A percentile compares a stretch with the other conserved stretches of the same genome.
Conservation (phyloP, 2,888 invertebrate genomes). For the Lottia scabra region DNA sequence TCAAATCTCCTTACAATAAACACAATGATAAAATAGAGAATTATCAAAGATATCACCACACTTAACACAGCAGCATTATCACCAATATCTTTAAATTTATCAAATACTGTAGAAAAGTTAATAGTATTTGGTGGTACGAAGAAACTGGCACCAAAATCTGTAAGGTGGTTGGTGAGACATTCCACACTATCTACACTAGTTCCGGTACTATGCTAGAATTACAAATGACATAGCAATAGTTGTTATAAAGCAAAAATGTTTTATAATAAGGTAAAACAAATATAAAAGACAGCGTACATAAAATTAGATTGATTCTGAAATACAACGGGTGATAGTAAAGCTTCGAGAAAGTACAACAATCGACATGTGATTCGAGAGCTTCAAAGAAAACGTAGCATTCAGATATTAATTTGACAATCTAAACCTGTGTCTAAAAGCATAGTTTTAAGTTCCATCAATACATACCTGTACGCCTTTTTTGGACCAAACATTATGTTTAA, state of each 20-base stretch:
- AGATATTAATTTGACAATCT: too few species aligned
- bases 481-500: neutral
- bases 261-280: too few species aligned
- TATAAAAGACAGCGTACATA: too few species aligned
- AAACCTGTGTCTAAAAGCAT: too few species aligned
- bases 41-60: conserved; percentile 58
- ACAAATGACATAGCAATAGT: neutral
- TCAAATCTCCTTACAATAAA: conserved; percentile 63
- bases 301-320: too few species aligned
- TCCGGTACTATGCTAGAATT: conserved; percentile 21
- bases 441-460: too few species aligned
- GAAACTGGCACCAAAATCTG: conserved; percentile 48
- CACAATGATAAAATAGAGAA: conserved; percentile 51
- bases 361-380: too few species aligned
- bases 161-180: conserved; percentile 39
- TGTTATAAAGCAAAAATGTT: too few species aligned
- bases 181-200: conserved; percentile 3
- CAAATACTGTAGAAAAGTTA: conserved; percentile 65
- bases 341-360: too few species aligned
- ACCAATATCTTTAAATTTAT: conserved; percentile 55
- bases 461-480: conserved; percentile 6
- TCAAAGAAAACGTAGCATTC: too few species aligned
- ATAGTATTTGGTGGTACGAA: conserved; percentile 66
- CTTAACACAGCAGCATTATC: conserved; percentile 67
- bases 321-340: too few species aligned